Conservation (phyloP, 2,888 invertebrate genomes). For the Lasioglossum morio region DNA sequence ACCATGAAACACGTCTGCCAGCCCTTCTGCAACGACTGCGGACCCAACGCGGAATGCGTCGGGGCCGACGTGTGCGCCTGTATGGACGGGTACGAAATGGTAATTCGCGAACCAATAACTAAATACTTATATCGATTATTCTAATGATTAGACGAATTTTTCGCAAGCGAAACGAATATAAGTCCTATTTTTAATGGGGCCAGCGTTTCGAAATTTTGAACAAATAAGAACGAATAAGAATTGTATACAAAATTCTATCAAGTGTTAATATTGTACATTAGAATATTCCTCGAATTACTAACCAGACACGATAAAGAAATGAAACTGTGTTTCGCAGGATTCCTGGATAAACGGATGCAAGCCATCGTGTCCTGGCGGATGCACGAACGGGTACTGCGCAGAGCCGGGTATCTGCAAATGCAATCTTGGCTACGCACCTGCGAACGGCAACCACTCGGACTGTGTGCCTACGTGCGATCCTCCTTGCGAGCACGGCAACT, state of each 20-base stretch:
- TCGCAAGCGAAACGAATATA: no score
- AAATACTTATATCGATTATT: no score
- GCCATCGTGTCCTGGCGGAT: conserved; percentile 61
- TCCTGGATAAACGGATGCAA: conserved; percentile 71
- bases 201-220: no score
- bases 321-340: no score
- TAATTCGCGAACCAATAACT: background rate
- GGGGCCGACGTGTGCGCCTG: conserved; percentile 75
- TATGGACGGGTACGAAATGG: conserved; percentile 66
- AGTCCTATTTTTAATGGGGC: no score
- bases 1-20: conserved; percentile 54
- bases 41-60: conserved; percentile 74
- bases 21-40: conserved; percentile 46
- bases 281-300: no score
- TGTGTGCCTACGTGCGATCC: conserved; percentile 70
- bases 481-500: conserved; percentile 40
- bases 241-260: no score
- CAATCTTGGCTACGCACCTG: conserved; percentile 69
- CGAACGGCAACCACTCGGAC: background rate
- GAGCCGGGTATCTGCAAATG: conserved; percentile 81
- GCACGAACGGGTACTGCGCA: conserved; percentile 83
- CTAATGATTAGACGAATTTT: no score
- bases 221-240: no score
- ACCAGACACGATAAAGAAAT: no score
- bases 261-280: no score